Evolutionary conservation across 2,797 vertebrate species (phyloP), one percentile per base, ranked within the genome.

Genomic region (Xerus rutilus): DNA sequence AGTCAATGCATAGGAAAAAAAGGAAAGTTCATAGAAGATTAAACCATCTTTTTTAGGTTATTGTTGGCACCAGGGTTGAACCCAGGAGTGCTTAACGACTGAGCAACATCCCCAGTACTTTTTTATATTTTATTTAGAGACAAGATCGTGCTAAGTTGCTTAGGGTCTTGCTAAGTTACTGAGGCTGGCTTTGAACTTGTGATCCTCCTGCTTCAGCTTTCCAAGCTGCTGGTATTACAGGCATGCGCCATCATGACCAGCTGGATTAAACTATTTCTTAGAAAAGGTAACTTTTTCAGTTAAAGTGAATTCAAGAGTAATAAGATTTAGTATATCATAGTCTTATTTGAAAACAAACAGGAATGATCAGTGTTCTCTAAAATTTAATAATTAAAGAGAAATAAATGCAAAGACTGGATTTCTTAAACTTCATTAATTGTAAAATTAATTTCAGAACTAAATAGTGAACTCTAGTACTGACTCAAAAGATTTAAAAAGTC

Each of bases 371-470:
- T 86, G 18, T 3, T 65, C 11, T 91, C 21, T 82, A 91, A 90
- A 93, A 85, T 30, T 2, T 89, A 32, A 3, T 21, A 81, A 10
- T 69, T 92, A 54, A 81, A 94, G 82, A 84, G 21, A 79, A 81
- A 54, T 4, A 47, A 85, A 30, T 87, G 18, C 0, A 52, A 86
- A 73, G 39, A 45, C 6, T 57, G 39, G 20, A 12, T 79, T 76
- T 91, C 23, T 85, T 70, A 76, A 20, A 73, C 5, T 45, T 13
- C 1, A 52, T 21, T 84, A 89, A 84, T 82, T 59, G 0, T 76
- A 86, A 94, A 85, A 76, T 77, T 82, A 30, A 67, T 70, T 89
- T 93, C 18, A 64, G 67, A 78, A 85, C 35, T 87, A 14, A 70
- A 86, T 54, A 45, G 1, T 84, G 23, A 86, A 47, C 4, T 89